Percentiles rank a stretch among this genome's conserved stretches.
Conservation (phyloP, 2,113 vertebrate species). For the Ameiurus melas region DNA sequence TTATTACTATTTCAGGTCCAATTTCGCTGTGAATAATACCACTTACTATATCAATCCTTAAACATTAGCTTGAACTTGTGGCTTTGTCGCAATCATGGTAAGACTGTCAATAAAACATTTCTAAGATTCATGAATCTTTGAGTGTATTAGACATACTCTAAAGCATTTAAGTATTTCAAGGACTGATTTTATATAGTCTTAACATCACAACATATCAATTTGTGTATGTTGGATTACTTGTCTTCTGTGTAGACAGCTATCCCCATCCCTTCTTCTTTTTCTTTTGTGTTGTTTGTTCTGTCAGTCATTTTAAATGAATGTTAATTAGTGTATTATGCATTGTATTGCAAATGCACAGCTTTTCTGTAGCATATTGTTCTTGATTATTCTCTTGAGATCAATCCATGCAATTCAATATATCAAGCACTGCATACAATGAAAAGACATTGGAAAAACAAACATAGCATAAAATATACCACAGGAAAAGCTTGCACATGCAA, state of each 20-base stretch:
- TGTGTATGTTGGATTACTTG: not conserved
- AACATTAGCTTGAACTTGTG: not conserved
- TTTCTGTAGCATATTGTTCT: not conserved
- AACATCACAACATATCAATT: not conserved
- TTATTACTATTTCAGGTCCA: not conserved
- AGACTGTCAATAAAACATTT: not conserved
- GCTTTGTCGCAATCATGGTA: not conserved
- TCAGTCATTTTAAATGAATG: slow-evolving; percentile 16
- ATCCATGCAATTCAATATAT: not conserved
- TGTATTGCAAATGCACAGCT: not conserved
- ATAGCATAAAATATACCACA: not conserved
- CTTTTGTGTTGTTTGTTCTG: not conserved
- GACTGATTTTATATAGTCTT: not conserved
- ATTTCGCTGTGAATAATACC: not conserved
- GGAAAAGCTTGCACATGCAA: not conserved
- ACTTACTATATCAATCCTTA: not conserved
- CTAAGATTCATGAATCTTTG: not conserved
- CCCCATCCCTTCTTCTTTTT: not conserved
- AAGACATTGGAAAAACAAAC: not conserved
- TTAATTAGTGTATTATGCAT: not conserved
- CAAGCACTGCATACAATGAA: not conserved
- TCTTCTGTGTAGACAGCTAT: not conserved
- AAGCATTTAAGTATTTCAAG: not conserved
- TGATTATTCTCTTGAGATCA: not conserved
- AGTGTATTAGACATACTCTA: not conserved